phyloP scores from a whole-genome alignment of 2,113 vertebrate species.

The Polyodon spathula region DNA sequence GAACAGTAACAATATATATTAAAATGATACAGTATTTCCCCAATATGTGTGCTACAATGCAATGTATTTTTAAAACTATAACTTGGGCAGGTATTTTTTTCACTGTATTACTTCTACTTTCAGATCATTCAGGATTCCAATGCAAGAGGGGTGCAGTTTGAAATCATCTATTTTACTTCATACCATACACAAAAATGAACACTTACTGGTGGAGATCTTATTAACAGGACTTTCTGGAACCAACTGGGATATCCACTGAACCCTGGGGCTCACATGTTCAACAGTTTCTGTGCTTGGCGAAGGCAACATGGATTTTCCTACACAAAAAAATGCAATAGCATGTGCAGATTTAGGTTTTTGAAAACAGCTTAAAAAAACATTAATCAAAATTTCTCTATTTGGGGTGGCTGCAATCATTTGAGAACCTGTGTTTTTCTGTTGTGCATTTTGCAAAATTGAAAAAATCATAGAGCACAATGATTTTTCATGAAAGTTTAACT shows the following conservation, averaged over 20 bases:
- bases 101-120: background rate
- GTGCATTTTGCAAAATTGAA: too few species aligned
- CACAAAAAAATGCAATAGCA: background rate
- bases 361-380: too few species aligned
- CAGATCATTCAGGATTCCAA: too few species aligned
- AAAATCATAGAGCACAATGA: background rate
- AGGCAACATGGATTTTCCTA: slow-evolving; percentile 47
- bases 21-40: too few species aligned
- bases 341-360: too few species aligned
- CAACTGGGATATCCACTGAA: slow-evolving; percentile 40
- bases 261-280: slow-evolving; percentile 44
- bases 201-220: slow-evolving; percentile 79
- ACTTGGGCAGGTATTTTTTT: slow-evolving; percentile 5
- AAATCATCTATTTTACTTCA: background rate
- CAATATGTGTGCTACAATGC: too few species aligned
- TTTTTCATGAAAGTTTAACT: background rate
- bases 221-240: slow-evolving; percentile 55
- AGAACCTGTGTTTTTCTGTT: background rate
- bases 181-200: background rate
- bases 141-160: too few species aligned
- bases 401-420: background rate
- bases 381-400: too few species aligned
- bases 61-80: too few species aligned
- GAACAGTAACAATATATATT: too few species aligned
- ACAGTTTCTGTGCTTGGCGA: slow-evolving; percentile 20